Conservation (phyloP, 2,797 vertebrate species). For the Arrhamphus sclerolepis region DNA sequence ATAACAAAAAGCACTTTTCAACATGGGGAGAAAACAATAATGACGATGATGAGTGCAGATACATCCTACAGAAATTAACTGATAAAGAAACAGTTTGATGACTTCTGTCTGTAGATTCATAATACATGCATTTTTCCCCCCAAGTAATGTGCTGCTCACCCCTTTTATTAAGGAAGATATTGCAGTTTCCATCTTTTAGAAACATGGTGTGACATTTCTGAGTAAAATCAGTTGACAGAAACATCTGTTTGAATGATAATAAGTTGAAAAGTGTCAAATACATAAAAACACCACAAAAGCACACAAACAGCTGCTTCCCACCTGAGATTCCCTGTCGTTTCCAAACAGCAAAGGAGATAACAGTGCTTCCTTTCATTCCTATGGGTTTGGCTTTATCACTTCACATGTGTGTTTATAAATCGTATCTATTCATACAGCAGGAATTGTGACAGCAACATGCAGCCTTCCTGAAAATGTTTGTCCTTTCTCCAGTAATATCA, state of each 20-base stretch:
- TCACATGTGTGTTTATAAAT: conserved; percentile 62
- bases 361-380: conserved; percentile 48
- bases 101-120: too few species aligned
- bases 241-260: conserved; percentile 9
- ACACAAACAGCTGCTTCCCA: conserved; percentile 46
- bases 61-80: too few species aligned
- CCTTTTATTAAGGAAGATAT: too few species aligned
- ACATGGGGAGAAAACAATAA: too few species aligned
- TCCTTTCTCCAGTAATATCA: conserved; percentile 54
- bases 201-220: background rate
- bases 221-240: conserved; percentile 4
- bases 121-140: too few species aligned
- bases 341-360: conserved; percentile 51
- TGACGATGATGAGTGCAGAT: too few species aligned
- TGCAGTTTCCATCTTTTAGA: too few species aligned
- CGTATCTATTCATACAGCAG: conserved; percentile 69
- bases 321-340: conserved; percentile 46
- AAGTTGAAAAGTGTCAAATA: conserved; percentile 9
- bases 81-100: too few species aligned
- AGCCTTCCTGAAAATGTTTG: conserved; percentile 73
- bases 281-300: conserved; percentile 26
- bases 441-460: conserved; percentile 46
- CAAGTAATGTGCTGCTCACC: too few species aligned
- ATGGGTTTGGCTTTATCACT: conserved; percentile 50
- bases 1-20: too few species aligned